Evolutionary conservation across 2,888 invertebrate genomes (phyloP).

Genomic region (Brachyopa scutellaris): DNA sequence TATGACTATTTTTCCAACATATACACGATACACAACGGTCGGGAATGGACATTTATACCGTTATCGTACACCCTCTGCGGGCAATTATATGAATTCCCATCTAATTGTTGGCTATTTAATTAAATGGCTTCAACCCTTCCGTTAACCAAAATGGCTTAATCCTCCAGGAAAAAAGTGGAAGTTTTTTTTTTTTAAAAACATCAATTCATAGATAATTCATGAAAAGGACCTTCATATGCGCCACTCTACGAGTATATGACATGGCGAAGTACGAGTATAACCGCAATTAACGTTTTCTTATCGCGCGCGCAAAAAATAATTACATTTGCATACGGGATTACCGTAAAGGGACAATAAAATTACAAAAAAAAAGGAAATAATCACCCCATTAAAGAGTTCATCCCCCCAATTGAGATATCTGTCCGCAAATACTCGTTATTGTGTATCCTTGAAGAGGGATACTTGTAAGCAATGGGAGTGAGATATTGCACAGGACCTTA

Average conservation of each 20-base stretch:
- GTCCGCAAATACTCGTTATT: conserved; percentile 45
- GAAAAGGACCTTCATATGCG: conserved; percentile 25
- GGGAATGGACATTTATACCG: background rate
- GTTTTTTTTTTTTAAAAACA: background rate
- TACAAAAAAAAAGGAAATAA: conserved; percentile 3
- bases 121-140: conserved; percentile 39
- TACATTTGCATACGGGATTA: conserved; percentile 70
- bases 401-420: conserved; percentile 53
- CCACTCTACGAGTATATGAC: conserved; percentile 53
- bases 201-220: conserved; percentile 67
- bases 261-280: conserved; percentile 70
- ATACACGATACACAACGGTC: background rate
- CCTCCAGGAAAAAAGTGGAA: conserved; percentile 20
- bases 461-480: background rate
- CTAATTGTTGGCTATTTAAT: conserved; percentile 64
- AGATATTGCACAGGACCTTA: conserved; percentile 26
- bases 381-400: conserved; percentile 40
- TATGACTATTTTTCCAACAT: too few species aligned
- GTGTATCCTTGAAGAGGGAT: conserved; percentile 36
- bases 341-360: conserved; percentile 32
- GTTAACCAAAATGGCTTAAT: conserved; percentile 64
- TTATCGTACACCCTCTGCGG: conserved; percentile 47
- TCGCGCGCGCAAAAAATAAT: conserved; percentile 63
- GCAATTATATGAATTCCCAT: conserved; percentile 62
- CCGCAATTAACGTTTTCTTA: conserved; percentile 70